Conservation (phyloP, 2,113 vertebrate genomes). For the Protobothrops flavoviridis region DNA sequence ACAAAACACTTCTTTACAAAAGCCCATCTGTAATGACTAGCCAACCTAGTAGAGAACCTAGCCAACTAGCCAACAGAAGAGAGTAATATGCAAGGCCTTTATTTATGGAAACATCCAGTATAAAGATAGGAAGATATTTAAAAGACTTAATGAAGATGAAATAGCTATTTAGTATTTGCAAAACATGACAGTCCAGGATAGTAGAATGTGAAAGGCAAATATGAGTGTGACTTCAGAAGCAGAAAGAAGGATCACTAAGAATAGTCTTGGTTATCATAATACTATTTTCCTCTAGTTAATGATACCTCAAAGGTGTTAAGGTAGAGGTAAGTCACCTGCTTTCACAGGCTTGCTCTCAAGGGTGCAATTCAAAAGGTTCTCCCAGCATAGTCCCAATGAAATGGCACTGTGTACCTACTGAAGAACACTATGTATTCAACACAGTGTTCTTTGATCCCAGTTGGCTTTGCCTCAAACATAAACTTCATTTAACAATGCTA, state of each 20-base stretch:
- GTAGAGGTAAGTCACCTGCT: conserved; percentile 55
- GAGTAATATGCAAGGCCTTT: neutral
- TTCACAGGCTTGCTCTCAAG: conserved; percentile 38
- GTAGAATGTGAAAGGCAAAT: neutral
- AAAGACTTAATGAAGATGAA: conserved; percentile 29
- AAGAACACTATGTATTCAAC: conserved; percentile 59
- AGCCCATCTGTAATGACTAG: neutral
- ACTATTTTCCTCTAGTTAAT: conserved; percentile 19
- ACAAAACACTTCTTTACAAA: neutral
- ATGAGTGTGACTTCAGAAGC: conserved; percentile 23
- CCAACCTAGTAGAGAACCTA: neutral
- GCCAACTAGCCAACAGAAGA: neutral
- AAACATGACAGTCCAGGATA: conserved; percentile 34
- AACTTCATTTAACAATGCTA: conserved; percentile 58
- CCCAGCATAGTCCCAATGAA: conserved; percentile 44
- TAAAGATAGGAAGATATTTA: conserved; percentile 9
- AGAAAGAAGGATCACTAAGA: conserved; percentile 36
- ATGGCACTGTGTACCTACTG: conserved; percentile 48
- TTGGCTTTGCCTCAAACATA: conserved; percentile 45
- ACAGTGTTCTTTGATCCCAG: conserved; percentile 50
- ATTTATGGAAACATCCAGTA: conserved; percentile 33
- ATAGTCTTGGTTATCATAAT: conserved; percentile 8
- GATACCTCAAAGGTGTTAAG: conserved; percentile 22
- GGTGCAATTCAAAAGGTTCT: conserved; percentile 37
- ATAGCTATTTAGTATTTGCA: conserved; percentile 20